Percentiles rank a stretch among this genome's conserved stretches.
phyloP scores from a whole-genome alignment of 92 coral and sea anemone species.

The Bergia puertoricense region DNA sequence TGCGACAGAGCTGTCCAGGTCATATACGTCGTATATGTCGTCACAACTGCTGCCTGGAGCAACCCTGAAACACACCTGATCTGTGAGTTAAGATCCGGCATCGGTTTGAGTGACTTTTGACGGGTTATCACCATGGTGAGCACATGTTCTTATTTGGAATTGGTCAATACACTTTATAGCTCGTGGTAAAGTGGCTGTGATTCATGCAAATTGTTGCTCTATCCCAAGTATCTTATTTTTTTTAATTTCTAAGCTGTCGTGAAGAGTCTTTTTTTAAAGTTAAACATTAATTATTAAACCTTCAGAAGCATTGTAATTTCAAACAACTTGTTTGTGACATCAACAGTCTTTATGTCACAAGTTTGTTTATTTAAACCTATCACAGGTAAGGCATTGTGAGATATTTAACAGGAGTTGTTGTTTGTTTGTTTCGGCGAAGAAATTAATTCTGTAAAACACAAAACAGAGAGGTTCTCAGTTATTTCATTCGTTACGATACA shows the following conservation, averaged over 20 bases:
- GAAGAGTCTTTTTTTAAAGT: not conserved
- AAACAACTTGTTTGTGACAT: too few relatives aligned
- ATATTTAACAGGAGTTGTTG: too few relatives aligned
- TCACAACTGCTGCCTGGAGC: slow-evolving; percentile 76
- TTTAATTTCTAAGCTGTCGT: not conserved
- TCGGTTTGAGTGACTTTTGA: too few relatives aligned
- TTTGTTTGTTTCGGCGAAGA: not conserved
- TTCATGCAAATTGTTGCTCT: not conserved
- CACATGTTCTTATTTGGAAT: not conserved
- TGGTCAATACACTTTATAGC: not conserved
- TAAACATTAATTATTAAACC: too few relatives aligned
- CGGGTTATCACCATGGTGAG: not conserved
- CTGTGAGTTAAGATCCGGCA: not conserved
- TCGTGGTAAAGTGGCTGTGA: too few relatives aligned
- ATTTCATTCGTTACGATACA: not conserved
- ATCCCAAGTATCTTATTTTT: too few relatives aligned
- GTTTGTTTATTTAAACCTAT: too few relatives aligned
- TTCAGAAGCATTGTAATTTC: too few relatives aligned
- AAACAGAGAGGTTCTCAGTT: too few relatives aligned
- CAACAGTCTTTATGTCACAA: too few relatives aligned
- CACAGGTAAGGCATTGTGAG: too few relatives aligned
- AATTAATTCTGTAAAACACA: too few relatives aligned
- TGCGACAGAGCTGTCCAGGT: slow-evolving; percentile 87
- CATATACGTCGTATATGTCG: slow-evolving; percentile 68
- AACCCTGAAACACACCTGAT: slow-evolving; percentile 35